A percentile compares a stretch with the other conserved stretches of the same genome.
Evolutionary conservation across 2,888 invertebrate genomes (phyloP).

Genomic region (Oscheius sp.): DNA sequence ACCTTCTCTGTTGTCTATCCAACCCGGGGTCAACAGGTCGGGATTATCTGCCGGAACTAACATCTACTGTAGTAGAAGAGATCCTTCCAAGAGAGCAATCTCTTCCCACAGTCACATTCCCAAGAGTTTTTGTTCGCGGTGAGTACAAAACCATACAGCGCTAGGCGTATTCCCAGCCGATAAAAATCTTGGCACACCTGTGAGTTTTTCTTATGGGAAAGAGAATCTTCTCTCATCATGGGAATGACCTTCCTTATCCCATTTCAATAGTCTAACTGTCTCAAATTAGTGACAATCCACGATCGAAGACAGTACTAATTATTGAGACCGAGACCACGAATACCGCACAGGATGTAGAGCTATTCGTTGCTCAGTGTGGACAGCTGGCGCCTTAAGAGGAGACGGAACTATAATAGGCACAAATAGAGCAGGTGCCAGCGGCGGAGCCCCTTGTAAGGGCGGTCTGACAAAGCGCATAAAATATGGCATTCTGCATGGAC

Average conservation of each 20-base stretch:
- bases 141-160: background rate
- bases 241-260: background rate
- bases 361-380: conserved; percentile 7
- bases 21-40: conserved; percentile 9
- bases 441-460: conserved; percentile 7
- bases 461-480: conserved; percentile 25
- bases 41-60: conserved; percentile 16
- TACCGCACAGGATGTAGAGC: conserved; percentile 12
- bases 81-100: background rate
- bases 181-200: conserved; percentile 18
- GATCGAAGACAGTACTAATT: background rate
- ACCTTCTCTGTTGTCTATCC: conserved; percentile 15
- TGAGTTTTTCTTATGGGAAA: conserved; percentile 19
- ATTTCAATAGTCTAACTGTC: background rate
- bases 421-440: conserved; percentile 23
- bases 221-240: background rate
- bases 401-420: conserved; percentile 2
- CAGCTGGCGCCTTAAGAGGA: conserved; percentile 29
- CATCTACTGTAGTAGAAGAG: background rate
- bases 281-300: background rate
- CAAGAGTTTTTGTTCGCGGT: background rate
- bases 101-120: background rate
- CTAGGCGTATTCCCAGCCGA: background rate
- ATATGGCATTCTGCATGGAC: conserved; percentile 23
- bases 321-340: background rate